These are phyloP conservation scores for Myopa testacea DNA, from an alignment of 2,888 invertebrate species.

Conservation along the genomic window DNA sequence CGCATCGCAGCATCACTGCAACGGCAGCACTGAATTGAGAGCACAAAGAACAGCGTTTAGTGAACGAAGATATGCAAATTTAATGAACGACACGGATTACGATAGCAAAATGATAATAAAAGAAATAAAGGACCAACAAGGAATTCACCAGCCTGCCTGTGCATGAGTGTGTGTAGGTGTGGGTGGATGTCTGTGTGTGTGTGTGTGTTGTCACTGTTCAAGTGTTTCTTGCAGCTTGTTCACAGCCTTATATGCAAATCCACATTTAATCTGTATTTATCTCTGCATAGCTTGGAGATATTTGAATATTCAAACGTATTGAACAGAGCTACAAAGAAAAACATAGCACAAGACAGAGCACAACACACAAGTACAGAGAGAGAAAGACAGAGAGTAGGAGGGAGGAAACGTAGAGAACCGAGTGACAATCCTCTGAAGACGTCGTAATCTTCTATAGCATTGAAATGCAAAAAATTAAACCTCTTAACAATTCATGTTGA, in stretches of 20 bases:
- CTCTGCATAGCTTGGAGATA: conserved; percentile 12
- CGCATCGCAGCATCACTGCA: neutral
- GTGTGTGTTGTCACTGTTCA: neutral
- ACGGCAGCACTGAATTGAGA: neutral
- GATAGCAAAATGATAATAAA: conserved; percentile 18
- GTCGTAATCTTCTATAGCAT: neutral
- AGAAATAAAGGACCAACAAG: conserved; percentile 24
- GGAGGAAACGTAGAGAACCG: neutral
- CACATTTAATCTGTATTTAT: conserved; percentile 5
- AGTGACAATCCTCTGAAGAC: neutral
- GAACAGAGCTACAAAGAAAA: neutral
- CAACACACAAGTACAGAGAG: no score
- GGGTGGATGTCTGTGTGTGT: conserved; percentile 20
- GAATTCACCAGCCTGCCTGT: neutral
- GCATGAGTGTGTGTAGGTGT: neutral
- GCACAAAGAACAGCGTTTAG: conserved; percentile 27
- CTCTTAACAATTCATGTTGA: neutral
- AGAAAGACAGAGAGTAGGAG: no score
- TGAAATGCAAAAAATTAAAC: neutral
- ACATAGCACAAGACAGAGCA: neutral
- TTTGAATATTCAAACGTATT: conserved; percentile 25
- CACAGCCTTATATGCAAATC: conserved; percentile 18
- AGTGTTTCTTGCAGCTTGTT: conserved; percentile 11
- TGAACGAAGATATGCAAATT: conserved; percentile 44
- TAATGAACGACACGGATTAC: conserved; percentile 44